A percentile compares a stretch with the other conserved stretches of the same genome.
Conservation (phyloP, 2,113 vertebrate species). For the Procavia capensis region DNA sequence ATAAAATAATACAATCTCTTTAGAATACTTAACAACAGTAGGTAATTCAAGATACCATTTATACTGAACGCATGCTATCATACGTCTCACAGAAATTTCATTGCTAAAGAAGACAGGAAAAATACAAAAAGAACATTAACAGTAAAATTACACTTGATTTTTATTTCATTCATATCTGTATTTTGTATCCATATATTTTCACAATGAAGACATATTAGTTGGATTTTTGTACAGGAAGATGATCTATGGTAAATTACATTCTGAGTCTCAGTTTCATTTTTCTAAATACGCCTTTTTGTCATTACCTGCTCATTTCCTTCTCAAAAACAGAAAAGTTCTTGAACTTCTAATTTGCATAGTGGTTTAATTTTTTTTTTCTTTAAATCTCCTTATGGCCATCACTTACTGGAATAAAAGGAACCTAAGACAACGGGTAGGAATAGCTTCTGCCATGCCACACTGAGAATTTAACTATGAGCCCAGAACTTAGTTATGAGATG, state of each 20-base stretch:
- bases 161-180: not conserved
- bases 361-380: not conserved
- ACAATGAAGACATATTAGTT: conserved; percentile 24
- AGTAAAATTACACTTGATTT: not conserved
- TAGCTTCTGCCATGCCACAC: not conserved
- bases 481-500: not conserved
- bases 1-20: not conserved
- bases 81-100: not conserved
- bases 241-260: conserved; percentile 41
- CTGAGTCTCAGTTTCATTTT: conserved; percentile 35
- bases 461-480: not conserved
- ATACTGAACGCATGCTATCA: not conserved
- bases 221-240: not conserved
- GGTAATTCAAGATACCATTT: conserved; percentile 6
- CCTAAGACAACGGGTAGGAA: not conserved
- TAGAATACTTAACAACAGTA: not conserved
- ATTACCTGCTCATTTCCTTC: not conserved
- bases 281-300: conserved; percentile 50
- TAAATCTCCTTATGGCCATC: not conserved
- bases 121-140: not conserved
- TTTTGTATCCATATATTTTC: conserved; percentile 28
- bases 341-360: conserved; percentile 43
- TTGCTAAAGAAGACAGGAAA: not conserved
- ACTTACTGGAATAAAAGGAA: not conserved
- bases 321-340: conserved; percentile 42